Percentiles rank a stretch among this genome's conserved stretches.
These are phyloP conservation scores for Argyrosomus regius DNA, from an alignment of 2,797 vertebrate species.

Conservation along the genomic window DNA sequence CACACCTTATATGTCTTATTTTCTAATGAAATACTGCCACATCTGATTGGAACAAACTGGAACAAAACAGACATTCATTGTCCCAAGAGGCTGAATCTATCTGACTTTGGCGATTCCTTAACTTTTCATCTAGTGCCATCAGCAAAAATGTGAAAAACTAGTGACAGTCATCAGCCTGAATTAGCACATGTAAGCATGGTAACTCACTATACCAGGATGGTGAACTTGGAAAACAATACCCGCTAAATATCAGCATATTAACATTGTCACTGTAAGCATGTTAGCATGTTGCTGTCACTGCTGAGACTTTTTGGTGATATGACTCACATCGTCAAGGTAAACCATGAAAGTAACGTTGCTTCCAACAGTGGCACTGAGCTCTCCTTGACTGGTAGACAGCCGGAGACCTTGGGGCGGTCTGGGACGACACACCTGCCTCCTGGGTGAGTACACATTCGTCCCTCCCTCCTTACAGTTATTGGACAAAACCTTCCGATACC, in stretches of 20 bases:
- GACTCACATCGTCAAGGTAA: conserved; percentile 91
- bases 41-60: not conserved
- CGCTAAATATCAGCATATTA: no score
- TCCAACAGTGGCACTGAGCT: conserved; percentile 88
- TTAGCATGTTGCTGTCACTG: no score
- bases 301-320: not conserved
- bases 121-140: not conserved
- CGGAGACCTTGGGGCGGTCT: conserved; percentile 91
- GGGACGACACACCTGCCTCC: conserved; percentile 89
- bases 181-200: no score
- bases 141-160: no score
- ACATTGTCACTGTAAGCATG: no score
- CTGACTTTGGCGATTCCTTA: not conserved
- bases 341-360: conserved; percentile 94
- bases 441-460: conserved; percentile 89
- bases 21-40: not conserved
- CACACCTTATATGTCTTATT: no score
- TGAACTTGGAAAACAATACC: no score
- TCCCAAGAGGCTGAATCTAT: not conserved
- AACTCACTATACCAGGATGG: no score
- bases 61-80: not conserved
- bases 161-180: no score
- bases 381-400: conserved; percentile 89
- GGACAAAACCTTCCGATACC: conserved; percentile 94
- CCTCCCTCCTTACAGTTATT: conserved; percentile 95